Evolutionary conservation across 2,797 vertebrate genomes (phyloP).

Genomic region (Rhinoraja longicauda): DNA sequence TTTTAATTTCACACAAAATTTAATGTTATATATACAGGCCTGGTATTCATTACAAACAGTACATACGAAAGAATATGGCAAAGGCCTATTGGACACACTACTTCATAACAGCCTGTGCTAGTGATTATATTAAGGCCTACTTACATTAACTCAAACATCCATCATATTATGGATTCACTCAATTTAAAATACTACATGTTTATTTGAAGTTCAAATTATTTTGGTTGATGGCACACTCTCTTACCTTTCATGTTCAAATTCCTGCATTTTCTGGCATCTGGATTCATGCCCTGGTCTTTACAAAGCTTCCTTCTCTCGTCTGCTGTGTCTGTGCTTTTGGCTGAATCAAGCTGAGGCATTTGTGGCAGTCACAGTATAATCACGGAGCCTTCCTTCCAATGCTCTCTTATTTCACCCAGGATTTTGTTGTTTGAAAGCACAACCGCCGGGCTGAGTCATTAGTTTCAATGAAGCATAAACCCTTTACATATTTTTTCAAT

Average conservation of each 20-base stretch:
- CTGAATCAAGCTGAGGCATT: constrained; percentile 18
- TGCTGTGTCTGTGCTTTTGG: constrained; percentile 4
- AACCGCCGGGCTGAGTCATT: constrained; percentile 22
- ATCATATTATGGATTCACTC: background rate
- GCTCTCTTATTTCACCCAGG: background rate
- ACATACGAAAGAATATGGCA: background rate
- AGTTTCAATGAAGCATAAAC: background rate
- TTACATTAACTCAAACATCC: background rate
- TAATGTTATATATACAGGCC: background rate
- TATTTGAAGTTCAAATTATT: background rate
- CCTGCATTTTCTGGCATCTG: constrained; percentile 11
- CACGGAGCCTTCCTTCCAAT: background rate
- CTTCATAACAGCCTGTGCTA: background rate
- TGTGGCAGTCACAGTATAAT: constrained; percentile 23
- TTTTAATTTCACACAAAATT: background rate
- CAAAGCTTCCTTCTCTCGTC: constrained; percentile 17
- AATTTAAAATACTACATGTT: background rate
- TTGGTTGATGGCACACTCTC: background rate
- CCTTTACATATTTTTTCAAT: background rate
- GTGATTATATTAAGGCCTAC: background rate
- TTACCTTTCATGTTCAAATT: constrained; percentile 34
- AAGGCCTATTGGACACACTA: background rate
- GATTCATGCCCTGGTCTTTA: background rate
- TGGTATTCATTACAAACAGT: background rate
- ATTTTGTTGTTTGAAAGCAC: background rate